Evolutionary conservation across 1,140 invertebrate genomes (phyloP).

Genomic region (Zaprionus lachaisei): DNA sequence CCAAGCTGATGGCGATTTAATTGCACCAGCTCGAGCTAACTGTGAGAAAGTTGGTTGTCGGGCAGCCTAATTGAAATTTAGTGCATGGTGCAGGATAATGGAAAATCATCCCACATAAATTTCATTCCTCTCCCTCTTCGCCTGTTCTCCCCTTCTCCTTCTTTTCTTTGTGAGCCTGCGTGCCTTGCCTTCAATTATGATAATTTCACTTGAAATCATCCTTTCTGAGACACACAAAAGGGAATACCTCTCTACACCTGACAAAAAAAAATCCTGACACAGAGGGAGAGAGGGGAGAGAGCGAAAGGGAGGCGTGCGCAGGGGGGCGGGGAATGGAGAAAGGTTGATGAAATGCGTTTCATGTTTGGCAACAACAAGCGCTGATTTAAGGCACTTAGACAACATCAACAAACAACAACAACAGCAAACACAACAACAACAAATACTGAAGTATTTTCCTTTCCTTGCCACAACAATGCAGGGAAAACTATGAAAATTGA

Average conservation of each 20-base stretch:
- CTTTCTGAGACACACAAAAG: constrained; percentile 34
- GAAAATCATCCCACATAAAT: constrained; percentile 34
- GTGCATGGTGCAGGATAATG: constrained; percentile 32
- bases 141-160: constrained; percentile 16
- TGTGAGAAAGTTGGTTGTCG: constrained; percentile 54
- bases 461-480: constrained; percentile 36
- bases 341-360: constrained; percentile 65
- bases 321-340: constrained; percentile 15
- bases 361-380: constrained; percentile 76
- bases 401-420: constrained; percentile 64
- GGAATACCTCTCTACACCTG: constrained; percentile 57
- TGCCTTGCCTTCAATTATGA: constrained; percentile 63
- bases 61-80: constrained; percentile 55
- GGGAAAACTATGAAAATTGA: constrained; percentile 55
- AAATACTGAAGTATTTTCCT: constrained; percentile 27
- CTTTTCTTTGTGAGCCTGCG: neutral
- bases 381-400: constrained; percentile 76
- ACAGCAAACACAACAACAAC: constrained; percentile 37
- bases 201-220: constrained; percentile 73
- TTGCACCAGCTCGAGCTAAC: constrained; percentile 32
- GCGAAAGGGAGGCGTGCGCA: neutral
- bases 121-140: neutral
- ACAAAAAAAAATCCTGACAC: constrained; percentile 33
- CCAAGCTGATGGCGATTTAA: constrained; percentile 72
- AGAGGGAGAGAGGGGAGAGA: neutral